Evolutionary conservation across 2,888 invertebrate genomes (phyloP).

Genomic region (Cheilosia pagana): DNA sequence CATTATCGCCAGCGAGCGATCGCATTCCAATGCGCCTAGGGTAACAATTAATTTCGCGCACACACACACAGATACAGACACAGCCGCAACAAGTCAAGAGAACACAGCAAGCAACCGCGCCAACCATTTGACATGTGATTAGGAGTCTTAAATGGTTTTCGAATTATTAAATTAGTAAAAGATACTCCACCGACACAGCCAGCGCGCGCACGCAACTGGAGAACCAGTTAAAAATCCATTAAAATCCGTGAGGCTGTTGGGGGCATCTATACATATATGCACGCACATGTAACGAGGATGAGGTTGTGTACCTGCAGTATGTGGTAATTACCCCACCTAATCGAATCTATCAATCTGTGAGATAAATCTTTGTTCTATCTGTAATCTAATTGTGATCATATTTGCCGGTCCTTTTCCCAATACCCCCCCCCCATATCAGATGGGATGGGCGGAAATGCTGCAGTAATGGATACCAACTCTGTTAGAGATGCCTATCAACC

Average conservation of each 20-base stretch:
- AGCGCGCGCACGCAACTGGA: constrained; percentile 69
- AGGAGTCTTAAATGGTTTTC: constrained; percentile 83
- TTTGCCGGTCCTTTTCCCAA: background rate
- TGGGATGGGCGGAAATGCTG: constrained; percentile 62
- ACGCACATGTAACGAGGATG: constrained; percentile 24
- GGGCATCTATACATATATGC: background rate
- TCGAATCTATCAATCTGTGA: constrained; percentile 83
- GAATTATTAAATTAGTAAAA: constrained; percentile 83
- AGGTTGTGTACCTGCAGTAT: constrained; percentile 67
- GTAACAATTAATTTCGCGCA: constrained; percentile 61
- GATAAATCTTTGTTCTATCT: constrained; percentile 81
- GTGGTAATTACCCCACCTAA: constrained; percentile 78
- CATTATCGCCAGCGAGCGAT: constrained; percentile 53
- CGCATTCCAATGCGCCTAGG: constrained; percentile 62
- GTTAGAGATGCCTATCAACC: constrained; percentile 65
- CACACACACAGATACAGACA: background rate
- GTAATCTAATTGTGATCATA: constrained; percentile 68
- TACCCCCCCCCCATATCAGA: constrained; percentile 15
- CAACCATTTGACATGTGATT: constrained; percentile 80
- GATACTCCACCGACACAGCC: constrained; percentile 43
- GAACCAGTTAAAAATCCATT: constrained; percentile 82
- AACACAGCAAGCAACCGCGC: constrained; percentile 9
- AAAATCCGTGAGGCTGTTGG: constrained; percentile 75
- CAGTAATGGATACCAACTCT: constrained; percentile 66
- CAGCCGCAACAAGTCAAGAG: background rate